A percentile compares a stretch with the other conserved stretches of the same genome.
phyloP scores from a whole-genome alignment of 2,797 vertebrate species.

The Rhinogobio ventralis region DNA sequence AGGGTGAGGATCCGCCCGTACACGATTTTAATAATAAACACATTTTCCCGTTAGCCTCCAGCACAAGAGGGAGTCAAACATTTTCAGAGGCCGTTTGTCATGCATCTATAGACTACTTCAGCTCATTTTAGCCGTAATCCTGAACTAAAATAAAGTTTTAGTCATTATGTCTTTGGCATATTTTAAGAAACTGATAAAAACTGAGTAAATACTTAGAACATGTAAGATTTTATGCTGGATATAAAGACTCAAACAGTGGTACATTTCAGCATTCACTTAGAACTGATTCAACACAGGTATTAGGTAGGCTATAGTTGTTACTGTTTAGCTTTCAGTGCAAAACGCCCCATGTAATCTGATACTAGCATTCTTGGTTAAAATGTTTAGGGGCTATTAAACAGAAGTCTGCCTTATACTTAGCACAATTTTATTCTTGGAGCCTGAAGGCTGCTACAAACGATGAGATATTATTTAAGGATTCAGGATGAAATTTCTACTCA shows the following conservation, averaged over 20 bases:
- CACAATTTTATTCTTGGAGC: not conserved
- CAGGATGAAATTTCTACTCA: not conserved
- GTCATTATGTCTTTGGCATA: constrained; percentile 11
- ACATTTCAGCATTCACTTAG: not conserved
- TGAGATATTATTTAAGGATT: constrained; percentile 3
- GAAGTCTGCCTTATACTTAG: not conserved
- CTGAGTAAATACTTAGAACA: not conserved
- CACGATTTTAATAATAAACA: constrained; percentile 74
- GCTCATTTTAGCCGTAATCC: constrained; percentile 39
- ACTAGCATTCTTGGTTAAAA: not conserved
- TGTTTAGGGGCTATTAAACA: constrained; percentile 2
- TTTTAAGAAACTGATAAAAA: not conserved
- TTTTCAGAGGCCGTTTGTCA: constrained; percentile 67
- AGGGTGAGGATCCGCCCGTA: constrained; percentile 65
- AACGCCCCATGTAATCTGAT: not conserved
- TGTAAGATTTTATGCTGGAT: not conserved
- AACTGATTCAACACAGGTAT: not conserved
- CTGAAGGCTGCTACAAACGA: not conserved
- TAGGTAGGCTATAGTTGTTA: not conserved
- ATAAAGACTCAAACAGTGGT: not conserved
- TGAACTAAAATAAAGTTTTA: constrained; percentile 27
- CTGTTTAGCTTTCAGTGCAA: not conserved
- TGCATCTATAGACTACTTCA: constrained; percentile 48
- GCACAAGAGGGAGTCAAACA: constrained; percentile 74
- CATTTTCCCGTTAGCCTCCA: constrained; percentile 64